These are phyloP conservation scores for Ommatoiulus sabulosus DNA, from an alignment of 2,888 invertebrate species.

Conservation along the genomic window DNA sequence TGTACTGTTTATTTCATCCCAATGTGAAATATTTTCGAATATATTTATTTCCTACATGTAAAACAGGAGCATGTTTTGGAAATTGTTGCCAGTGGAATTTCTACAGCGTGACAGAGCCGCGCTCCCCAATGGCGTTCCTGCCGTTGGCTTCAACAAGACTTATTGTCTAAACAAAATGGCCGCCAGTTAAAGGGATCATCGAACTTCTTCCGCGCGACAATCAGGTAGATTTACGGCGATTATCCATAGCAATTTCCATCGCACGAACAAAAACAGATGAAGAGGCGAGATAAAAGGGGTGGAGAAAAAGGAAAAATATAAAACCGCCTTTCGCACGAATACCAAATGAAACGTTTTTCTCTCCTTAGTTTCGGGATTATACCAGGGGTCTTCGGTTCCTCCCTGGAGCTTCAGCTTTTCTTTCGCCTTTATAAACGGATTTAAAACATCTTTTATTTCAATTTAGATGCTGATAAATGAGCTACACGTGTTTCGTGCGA, in stretches of 20 bases:
- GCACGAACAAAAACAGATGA: constrained; percentile 22
- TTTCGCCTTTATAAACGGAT: background rate
- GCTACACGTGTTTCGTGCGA: constrained; percentile 41
- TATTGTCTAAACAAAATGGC: constrained; percentile 12
- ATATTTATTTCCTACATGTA: no score
- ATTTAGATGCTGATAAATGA: constrained; percentile 45
- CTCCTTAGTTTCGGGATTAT: background rate
- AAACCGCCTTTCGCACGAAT: background rate
- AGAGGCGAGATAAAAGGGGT: background rate
- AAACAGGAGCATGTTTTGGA: no score
- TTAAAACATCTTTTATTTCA: constrained; percentile 42
- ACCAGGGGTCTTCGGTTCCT: background rate
- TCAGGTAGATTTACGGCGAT: background rate
- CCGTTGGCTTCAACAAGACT: background rate
- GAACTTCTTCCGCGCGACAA: background rate
- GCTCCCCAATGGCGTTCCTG: background rate
- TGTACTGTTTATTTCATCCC: no score
- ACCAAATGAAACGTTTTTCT: background rate
- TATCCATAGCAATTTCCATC: constrained; percentile 32
- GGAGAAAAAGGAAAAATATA: background rate
- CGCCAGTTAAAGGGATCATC: background rate
- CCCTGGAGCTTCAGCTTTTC: background rate
- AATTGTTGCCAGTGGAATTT: background rate
- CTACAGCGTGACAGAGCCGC: background rate
- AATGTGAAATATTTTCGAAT: no score